Evolutionary conservation across 2,888 invertebrate species (phyloP), one percentile per base, ranked within the genome.

Genomic region (Eupithecia exiguata): DNA sequence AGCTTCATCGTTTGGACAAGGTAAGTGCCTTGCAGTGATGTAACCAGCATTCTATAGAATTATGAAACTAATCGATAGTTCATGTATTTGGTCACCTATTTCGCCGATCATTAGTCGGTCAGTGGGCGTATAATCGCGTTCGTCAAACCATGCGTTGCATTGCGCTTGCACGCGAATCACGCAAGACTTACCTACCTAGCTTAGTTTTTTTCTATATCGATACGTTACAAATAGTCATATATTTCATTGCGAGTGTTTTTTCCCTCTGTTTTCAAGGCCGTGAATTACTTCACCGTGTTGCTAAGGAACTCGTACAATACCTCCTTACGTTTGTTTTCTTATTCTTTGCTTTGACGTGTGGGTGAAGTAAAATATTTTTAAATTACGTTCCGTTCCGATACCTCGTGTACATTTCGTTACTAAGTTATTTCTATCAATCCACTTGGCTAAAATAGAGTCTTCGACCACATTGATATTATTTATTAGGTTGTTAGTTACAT

Each of bases 41-140:
- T 58, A 58, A 58, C 21, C 25, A 25, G 25, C 25, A 58, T 25
- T 58, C 58, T 58, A 58, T 58, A 58, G 58, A 58, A 58, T 58
- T 58, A 58, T 25, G 58, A 58, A 58, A 58, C 58, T 58, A 25
- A 58, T 58, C 25, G 58, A 58, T 58, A 21, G 40, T 40, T 40
- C 40, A 38, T 46, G 69, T 43, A 69, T 49, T 63, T 67, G 72
- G 78, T 84, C 82, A 82, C 80, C 80, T 87, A 85, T 87, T 89
- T 86, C 81, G 84, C 83, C 84, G 85, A 85, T 87, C 84, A 85
- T 89, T 89, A 89, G 89, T 91, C 88, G 90, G 91, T 89, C 87
- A 92, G 83, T 82, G 90, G 87, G 84, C 90, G 87, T 90, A 86
- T 89, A 90, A 92, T 92, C 88, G 89, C 87, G 88, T 88, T 87